Base-by-base conservation (phyloP, 2,797 vertebrate genomes). In the Agapornis canus region DNA sequence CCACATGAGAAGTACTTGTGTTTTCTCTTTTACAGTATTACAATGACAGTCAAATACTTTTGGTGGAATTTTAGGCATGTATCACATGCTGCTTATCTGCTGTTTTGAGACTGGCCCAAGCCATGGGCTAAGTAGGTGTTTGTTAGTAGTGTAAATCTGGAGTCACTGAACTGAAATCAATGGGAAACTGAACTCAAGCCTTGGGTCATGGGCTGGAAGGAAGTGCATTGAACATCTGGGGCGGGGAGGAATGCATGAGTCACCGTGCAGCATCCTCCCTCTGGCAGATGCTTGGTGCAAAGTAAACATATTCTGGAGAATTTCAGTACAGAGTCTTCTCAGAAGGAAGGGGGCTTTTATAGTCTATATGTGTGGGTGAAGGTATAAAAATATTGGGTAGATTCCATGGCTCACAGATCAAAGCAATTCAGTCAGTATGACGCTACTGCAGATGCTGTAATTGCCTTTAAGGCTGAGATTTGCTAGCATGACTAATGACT, bases 261-360 rank as follows among this genome's bases (percentile, higher is more conserved):
- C 94, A 96, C 72, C 49, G 69, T 83, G 69, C 63, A 92, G 94
- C 82, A 96, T 95, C 93, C 93, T 97, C 95, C 89, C 91, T 93
- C 84, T 91, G 92, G 76, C 92, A 95, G 86, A 94, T 54, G 84
- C 86, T 90, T 60, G 42, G 31, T 94, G 63, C 82, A 82, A 93
- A 96, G 63, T 86, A 96, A 95, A 96, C 85, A 95, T 68, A 82
- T 82, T 94, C 70, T 77, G 71, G 43, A 71, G 73, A 73, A 86
- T 73, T 93, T 84, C 8, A 9, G 37, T 40, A 57, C 79, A 66
- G 47, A 64, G 43, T 12, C 56, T 80, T 86, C 89, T 95, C 92
- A 92, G 75, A 82, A 92, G 40, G 63, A 94, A 92, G 42, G 37
- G 43, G 21, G 2, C 10, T 95, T 95, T 93, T 84, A 68, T 70